Evolutionary conservation across 2,113 vertebrate genomes (phyloP), one percentile per base, ranked within the genome.

Genomic region (Polypterus bichir): DNA sequence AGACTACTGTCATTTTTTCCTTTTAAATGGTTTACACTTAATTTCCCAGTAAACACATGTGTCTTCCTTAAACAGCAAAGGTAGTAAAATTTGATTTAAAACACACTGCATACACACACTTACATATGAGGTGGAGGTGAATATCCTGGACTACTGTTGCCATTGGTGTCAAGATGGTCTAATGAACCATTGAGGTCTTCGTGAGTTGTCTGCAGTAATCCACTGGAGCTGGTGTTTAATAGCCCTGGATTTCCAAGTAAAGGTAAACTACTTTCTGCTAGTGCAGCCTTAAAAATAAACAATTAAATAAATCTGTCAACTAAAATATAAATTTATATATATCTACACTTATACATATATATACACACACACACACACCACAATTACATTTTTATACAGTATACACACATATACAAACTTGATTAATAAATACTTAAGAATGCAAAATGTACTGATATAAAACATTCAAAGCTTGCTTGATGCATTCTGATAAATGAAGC

Each of bases 91-190:
- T 27, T 27, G 2, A 27, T 27, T 27, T 27, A 27, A 27, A 27
- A 27, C 27, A 27, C 27, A 27, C 27, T 27, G 27, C 27, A 27
- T 27, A 44, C 46, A 10, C 51, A 62, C 49, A 92, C 96, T 94
- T 78, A 98, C 94, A 97, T 92, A 83, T 97, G 93, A 74, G 86
- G 87, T 68, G 92, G 91, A 62, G 94, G 94, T 48, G 96, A 98
- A 81, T 96, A 97, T 67, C 92, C 89, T 0, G 93, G 92, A 83
- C 93, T 98, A 86, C 89, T 84, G 71, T 97, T 95, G 76, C 93
- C 94, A 71, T 98, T 97, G 81, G 92, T 97, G 88, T 98, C 93
- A 70, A 97, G 88, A 84, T 97, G 96, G 74, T 98, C 94, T 74
- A 97, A 74, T 1, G 92, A 88, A 72, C 94, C 93, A 68, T 97